Base-by-base conservation (phyloP, 2,113 vertebrate genomes). In the Trogon melanurus region DNA sequence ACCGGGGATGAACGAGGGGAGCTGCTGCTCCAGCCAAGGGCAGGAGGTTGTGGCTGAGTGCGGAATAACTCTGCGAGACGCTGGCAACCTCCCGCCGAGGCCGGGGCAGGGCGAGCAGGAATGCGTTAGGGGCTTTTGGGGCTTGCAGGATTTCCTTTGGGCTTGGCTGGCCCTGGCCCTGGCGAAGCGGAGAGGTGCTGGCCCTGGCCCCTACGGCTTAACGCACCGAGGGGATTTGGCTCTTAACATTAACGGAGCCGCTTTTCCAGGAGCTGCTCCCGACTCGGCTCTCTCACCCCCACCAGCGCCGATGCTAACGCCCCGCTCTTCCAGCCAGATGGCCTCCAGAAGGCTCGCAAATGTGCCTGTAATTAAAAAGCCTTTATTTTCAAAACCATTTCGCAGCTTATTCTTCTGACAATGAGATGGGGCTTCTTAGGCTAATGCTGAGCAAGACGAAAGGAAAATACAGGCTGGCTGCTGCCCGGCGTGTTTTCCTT, bases 341-440 rank as follows among this genome's bases (percentile, higher is more conserved):
- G 92, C 64, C 73, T 91, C 95, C 89, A 88, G 91, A 93, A 95
- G 87, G 95, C 82, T 90, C 90, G 0, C 92, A 56, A 72, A 60
- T 74, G 70, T 21, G 90, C 67, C 79, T 64, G 47, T 72, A 80
- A 90, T 93, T 94, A 94, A 95, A 91, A 47, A 66, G 81, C 78
- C 87, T 73, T 70, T 57, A 88, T 94, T 92, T 89, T 16, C 91
- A 88, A 91, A 96, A 53, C 74, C 91, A 83, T 94, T 96, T 92
- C 95, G 32, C 86, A 92, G 79, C 56, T 79, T 79, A 70, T 13
- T 69, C 91, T 75, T 30, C 67, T 45, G 74, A 62, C 83, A 80
- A 15, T 23, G 60, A 34, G 86, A 48, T 73, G 88, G 83, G 70
- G 92, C 86, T 95, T 4, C 69, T 57, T 6, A 15, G 64, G 85